Conservation (phyloP, 2,797 vertebrate species). For the Cryptoblepharus egeriae region DNA sequence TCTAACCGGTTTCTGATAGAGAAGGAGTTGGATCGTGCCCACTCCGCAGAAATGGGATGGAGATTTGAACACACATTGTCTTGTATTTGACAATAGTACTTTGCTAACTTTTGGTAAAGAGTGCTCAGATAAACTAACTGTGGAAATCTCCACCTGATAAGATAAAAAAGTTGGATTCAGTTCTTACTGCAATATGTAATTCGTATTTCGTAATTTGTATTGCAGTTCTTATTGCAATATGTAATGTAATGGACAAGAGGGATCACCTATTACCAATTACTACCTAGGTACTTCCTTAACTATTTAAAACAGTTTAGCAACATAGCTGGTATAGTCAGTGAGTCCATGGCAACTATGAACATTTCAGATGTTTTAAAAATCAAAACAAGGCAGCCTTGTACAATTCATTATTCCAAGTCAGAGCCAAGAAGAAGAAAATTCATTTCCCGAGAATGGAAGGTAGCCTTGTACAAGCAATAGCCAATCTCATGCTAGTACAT, state of each 20-base stretch:
- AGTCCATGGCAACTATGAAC: neutral
- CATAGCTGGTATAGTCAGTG: neutral
- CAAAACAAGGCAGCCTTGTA: neutral
- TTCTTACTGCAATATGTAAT: neutral
- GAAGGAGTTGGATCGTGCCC: too few species aligned
- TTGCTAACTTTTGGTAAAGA: neutral
- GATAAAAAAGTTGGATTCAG: neutral
- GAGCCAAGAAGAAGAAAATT: neutral
- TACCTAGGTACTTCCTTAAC: neutral
- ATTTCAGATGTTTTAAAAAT: neutral
- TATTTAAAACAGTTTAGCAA: neutral
- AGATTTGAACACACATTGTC: neutral
- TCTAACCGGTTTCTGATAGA: too few species aligned
- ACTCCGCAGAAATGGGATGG: neutral
- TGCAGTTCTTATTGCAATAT: neutral
- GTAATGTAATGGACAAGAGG: neutral
- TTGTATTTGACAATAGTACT: too few species aligned
- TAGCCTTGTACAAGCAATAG: neutral
- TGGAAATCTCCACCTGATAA: neutral
- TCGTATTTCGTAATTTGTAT: too few species aligned
- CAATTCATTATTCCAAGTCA: neutral
- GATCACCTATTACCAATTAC: neutral
- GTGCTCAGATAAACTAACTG: neutral
- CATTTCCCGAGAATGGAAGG: neutral
- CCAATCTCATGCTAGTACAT: neutral